Conservation (phyloP, 1,140 invertebrate species). For the Anadara kagoshimensis region DNA sequence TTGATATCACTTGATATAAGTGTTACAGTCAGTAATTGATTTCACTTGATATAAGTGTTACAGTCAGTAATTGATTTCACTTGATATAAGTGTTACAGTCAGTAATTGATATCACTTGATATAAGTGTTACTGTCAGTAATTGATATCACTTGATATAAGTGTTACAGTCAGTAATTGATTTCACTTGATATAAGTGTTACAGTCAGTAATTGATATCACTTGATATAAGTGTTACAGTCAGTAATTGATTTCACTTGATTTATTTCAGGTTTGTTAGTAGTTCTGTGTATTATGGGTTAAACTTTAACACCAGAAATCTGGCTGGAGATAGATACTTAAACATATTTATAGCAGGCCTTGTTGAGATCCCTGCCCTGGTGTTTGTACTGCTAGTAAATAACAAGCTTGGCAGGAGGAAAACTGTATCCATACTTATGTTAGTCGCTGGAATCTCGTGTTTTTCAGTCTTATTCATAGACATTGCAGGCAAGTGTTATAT, state of each 20-base stretch:
- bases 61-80: too few species aligned
- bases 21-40: too few species aligned
- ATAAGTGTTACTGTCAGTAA: too few species aligned
- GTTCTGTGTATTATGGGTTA: slow-evolving; percentile 70
- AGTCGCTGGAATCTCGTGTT: slow-evolving; percentile 60
- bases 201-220: too few species aligned
- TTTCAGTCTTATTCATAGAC: slow-evolving; percentile 60
- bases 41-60: too few species aligned
- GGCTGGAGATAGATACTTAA: slow-evolving; percentile 68
- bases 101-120: too few species aligned
- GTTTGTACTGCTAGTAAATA: slow-evolving; percentile 67
- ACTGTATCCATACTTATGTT: slow-evolving; percentile 59
- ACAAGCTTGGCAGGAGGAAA: slow-evolving; percentile 61
- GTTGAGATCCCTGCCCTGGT: slow-evolving; percentile 69
- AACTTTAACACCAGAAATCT: slow-evolving; percentile 67
- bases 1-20: too few species aligned
- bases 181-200: too few species aligned
- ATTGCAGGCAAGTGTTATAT: slow-evolving; percentile 48
- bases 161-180: too few species aligned
- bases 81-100: too few species aligned
- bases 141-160: too few species aligned
- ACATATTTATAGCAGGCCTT: slow-evolving; percentile 68
- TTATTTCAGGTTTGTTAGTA: slow-evolving; percentile 67
- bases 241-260: slow-evolving; percentile 8
- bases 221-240: too few species aligned